These are phyloP conservation scores for Triplophysa rosa DNA, from an alignment of 2,113 vertebrate genomes.

Conservation along the genomic window DNA sequence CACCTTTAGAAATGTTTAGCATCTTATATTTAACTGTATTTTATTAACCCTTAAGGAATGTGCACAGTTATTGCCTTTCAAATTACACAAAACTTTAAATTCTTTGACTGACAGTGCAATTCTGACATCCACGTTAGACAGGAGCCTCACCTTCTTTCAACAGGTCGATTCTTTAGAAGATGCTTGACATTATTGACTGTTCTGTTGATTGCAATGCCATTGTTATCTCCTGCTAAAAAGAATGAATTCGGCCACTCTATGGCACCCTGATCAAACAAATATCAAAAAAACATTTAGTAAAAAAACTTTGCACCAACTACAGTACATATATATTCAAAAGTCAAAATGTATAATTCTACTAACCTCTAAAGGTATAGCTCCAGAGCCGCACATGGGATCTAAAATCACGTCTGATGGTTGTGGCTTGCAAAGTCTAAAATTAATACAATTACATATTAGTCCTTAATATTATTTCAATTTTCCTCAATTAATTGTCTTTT, in stretches of 20 bases:
- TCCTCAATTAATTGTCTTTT: too few relatives aligned
- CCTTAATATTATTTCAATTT: too few relatives aligned
- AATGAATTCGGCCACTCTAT: conserved; percentile 86
- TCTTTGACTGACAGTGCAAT: too few relatives aligned
- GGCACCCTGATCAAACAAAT: conserved; percentile 77
- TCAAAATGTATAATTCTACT: conserved; percentile 37
- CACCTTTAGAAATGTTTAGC: too few relatives aligned
- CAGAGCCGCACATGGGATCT: conserved; percentile 98
- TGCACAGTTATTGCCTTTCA: too few relatives aligned
- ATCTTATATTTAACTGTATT: too few relatives aligned
- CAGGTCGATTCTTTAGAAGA: conserved; percentile 82
- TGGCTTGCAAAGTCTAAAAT: conserved; percentile 84
- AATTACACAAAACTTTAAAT: too few relatives aligned
- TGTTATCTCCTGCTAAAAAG: conserved; percentile 93
- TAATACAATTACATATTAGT: not conserved
- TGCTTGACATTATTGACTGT: conserved; percentile 88
- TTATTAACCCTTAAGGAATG: too few relatives aligned
- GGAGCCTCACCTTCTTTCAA: conserved; percentile 71
- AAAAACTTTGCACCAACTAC: too few relatives aligned
- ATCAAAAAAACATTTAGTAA: not conserved
- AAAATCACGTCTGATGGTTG: conserved; percentile 87
- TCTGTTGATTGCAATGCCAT: conserved; percentile 88
- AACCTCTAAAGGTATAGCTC: conserved; percentile 97
- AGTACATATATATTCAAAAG: not conserved
- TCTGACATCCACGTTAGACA: not conserved